Base-by-base conservation (phyloP, 2,113 vertebrate species). In the Aptenodytes forsteri region DNA sequence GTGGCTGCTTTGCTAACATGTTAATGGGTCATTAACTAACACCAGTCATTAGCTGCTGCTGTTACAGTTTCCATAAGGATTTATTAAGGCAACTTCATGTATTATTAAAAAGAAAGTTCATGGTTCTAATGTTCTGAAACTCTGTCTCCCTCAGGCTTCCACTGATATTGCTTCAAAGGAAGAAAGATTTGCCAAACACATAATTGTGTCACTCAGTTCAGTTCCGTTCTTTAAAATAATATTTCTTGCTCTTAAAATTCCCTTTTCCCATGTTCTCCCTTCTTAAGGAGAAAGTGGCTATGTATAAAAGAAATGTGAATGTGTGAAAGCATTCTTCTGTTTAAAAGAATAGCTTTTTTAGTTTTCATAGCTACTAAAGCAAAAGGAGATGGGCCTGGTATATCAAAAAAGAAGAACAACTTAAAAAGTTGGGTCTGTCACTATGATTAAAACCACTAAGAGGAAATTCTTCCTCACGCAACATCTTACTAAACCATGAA, bases 1-100 rank as follows among this genome's bases (percentile, higher is more conserved):
- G 69, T 87, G 62, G 75, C 59, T 93, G 83, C 85, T 95, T 94
- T 96, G 73, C 76, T 93, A 94, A 76, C 71, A 61, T 70, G 79
- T 91, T 96, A 98, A 97, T 95, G 87, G 80, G 77, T 90, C 95
- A 91, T 97, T 96, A 97, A 89, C 72, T 95, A 96, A 96, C 97
- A 92, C 66, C 80, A 96, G 89, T 79, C 90, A 95, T 97, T 95
- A 95, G 79, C 72, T 95, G 82, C 65, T 91, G 89, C 67, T 88
- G 50, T 87, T 95, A 89, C 38, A 93, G 77, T 88, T 92, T 96
- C 70, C 87, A 85, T 85, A 75, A 86, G 93, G 93, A 95, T 94
- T 96, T 93, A 96, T 91, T 92, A 94, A 95, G 58, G 59, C 73
- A 95, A 85, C 83, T 91, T 95, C 83, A 93, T 93, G 38, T 95